phyloP scores from a whole-genome alignment of 2,888 invertebrate species.

The Rhogogaster chlorosoma region DNA sequence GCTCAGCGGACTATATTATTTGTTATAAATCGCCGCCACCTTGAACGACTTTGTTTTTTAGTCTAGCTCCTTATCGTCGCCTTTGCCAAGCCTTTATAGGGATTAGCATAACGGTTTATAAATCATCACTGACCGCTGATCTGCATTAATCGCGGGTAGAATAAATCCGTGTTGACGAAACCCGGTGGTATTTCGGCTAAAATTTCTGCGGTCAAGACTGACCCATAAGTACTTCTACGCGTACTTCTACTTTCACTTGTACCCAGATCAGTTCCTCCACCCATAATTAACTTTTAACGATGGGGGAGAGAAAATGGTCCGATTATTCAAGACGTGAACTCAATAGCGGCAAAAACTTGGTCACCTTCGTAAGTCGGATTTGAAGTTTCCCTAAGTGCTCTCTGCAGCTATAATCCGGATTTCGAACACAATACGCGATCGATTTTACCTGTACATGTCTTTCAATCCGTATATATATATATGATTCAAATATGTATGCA shows the following conservation, averaged over 20 bases:
- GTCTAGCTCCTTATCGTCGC: not conserved
- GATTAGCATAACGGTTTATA: conserved; percentile 27
- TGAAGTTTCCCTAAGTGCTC: conserved; percentile 3
- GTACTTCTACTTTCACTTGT: conserved; percentile 29
- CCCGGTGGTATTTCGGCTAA: not conserved
- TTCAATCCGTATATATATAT: not conserved
- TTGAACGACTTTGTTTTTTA: not conserved
- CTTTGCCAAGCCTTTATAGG: not conserved
- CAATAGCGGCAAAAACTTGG: conserved; percentile 10
- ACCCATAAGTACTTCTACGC: not conserved
- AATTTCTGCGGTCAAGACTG: conserved; percentile 7
- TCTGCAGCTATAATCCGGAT: not conserved
- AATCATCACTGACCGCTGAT: not conserved
- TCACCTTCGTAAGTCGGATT: conserved; percentile 23
- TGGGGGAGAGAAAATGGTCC: not conserved
- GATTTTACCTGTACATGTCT: not conserved
- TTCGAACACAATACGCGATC: not conserved
- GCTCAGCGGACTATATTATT: not conserved
- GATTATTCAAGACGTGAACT: not conserved
- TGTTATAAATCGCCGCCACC: not conserved
- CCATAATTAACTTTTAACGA: conserved; percentile 34
- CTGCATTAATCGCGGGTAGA: not conserved
- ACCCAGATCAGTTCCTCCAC: not conserved
- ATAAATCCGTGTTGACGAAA: not conserved
- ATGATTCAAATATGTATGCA: not conserved